A percentile compares a stretch with the other conserved stretches of the same genome.
These are phyloP conservation scores for Nematolebias whitei DNA, from an alignment of 2,113 vertebrate species.

Conservation along the genomic window DNA sequence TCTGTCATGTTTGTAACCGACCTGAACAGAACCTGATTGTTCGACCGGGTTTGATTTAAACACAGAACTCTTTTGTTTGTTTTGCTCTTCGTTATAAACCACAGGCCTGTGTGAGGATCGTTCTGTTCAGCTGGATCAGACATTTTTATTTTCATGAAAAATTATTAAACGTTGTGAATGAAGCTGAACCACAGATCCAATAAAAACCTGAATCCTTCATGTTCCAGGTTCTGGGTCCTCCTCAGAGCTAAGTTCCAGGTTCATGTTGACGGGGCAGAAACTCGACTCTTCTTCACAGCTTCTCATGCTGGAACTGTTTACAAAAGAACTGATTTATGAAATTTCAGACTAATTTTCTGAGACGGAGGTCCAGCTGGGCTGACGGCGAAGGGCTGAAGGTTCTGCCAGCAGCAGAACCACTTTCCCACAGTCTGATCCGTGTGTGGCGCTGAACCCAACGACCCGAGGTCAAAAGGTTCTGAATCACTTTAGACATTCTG, in stretches of 20 bases:
- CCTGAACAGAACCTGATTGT: neutral
- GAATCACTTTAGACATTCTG: neutral
- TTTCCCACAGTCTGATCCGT: conserved; percentile 52
- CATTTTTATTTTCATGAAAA: neutral
- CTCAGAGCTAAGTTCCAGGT: neutral
- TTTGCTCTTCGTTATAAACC: neutral
- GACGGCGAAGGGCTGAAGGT: conserved; percentile 1
- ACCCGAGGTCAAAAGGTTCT: conserved; percentile 8
- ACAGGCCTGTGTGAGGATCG: neutral
- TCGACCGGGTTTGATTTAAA: neutral
- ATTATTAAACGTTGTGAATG: no score
- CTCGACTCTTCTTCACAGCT: neutral
- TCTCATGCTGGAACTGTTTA: conserved; percentile 22
- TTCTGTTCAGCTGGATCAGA: neutral
- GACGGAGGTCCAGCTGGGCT: conserved; percentile 53
- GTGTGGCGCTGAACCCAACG: neutral
- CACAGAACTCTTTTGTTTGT: conserved; percentile 18
- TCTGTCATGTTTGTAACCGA: neutral
- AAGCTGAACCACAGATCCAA: neutral
- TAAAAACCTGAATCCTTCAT: no score
- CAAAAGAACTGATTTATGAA: conserved; percentile 45
- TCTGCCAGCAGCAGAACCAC: conserved; percentile 11
- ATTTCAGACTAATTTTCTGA: conserved; percentile 33
- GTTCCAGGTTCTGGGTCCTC: neutral
- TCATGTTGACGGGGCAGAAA: conserved; percentile 19